phyloP scores from a whole-genome alignment of 2,797 vertebrate species.

The Acanthis flammea region DNA sequence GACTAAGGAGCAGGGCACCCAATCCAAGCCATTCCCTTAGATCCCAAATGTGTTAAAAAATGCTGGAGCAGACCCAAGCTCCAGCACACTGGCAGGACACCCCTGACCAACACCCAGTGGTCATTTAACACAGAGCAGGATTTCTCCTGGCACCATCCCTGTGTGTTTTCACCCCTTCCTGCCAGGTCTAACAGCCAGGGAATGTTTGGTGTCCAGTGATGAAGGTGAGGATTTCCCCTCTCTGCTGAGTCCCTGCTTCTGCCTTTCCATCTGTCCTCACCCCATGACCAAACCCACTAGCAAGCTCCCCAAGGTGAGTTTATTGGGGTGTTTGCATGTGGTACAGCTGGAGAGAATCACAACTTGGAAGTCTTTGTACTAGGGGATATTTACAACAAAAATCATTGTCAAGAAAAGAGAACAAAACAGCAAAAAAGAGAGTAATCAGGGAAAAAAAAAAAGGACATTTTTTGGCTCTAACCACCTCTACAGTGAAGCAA shows the following conservation, averaged over 20 bases:
- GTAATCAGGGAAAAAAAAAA: neutral
- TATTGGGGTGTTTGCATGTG: neutral
- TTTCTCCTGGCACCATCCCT: neutral
- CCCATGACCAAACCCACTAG: neutral
- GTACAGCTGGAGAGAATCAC: neutral
- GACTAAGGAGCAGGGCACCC: neutral
- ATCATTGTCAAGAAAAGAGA: neutral
- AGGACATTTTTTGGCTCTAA: neutral
- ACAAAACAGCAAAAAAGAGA: neutral
- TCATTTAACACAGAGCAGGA: fast-evolving
- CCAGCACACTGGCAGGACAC: neutral
- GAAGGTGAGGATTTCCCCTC: neutral
- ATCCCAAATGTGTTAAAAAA: neutral
- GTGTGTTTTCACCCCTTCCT: neutral
- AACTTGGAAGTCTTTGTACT: neutral
- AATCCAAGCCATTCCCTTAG: neutral
- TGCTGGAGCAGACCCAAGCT: neutral
- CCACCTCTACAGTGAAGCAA: neutral
- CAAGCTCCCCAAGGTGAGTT: fast-evolving
- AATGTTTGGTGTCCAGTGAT: neutral
- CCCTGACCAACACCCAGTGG: fast-evolving
- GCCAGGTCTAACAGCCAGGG: neutral
- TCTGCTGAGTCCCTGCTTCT: neutral
- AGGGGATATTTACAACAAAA: neutral
- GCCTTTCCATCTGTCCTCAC: neutral